These are phyloP conservation scores for Eupelmus urozonus DNA, from an alignment of 2,888 invertebrate genomes.

Conservation along the genomic window DNA sequence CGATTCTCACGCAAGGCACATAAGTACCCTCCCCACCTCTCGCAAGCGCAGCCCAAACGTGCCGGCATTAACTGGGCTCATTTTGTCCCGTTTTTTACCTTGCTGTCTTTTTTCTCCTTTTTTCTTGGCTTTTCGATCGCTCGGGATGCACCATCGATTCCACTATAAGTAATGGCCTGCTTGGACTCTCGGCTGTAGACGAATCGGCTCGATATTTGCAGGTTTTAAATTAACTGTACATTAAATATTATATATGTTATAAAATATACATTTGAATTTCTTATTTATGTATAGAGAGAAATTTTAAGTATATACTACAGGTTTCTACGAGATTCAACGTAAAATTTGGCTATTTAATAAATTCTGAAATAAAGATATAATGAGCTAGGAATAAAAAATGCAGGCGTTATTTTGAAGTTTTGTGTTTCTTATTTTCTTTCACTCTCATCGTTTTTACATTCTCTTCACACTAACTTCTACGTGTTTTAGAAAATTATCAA, in stretches of 20 bases:
- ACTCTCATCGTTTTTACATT: constrained; percentile 60
- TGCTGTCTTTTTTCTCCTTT: constrained; percentile 40
- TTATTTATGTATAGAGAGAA: too few relatives aligned
- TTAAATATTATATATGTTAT: not conserved
- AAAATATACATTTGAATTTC: too few relatives aligned
- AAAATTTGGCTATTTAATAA: not conserved
- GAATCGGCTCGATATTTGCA: not conserved
- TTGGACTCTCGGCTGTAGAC: not conserved
- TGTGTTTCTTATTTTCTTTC: constrained; percentile 58
- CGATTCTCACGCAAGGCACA: constrained; percentile 65
- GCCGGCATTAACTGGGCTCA: constrained; percentile 54
- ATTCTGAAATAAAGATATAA: not conserved
- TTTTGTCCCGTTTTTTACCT: constrained; percentile 38
- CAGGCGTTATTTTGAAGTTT: constrained; percentile 40
- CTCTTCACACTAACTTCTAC: constrained; percentile 59
- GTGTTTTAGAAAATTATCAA: constrained; percentile 61
- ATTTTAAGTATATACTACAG: too few relatives aligned
- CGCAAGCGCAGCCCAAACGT: constrained; percentile 51
- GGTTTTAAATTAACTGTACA: not conserved
- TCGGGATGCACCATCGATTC: not conserved
- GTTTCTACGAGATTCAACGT: too few relatives aligned
- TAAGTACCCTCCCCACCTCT: constrained; percentile 60
- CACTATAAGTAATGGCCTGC: not conserved
- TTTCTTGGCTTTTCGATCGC: not conserved
- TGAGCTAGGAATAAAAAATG: constrained; percentile 30